A percentile compares a stretch with the other conserved stretches of the same genome.
phyloP scores from a whole-genome alignment of 2,797 vertebrate genomes.

The Sebastes ruberrimus region DNA sequence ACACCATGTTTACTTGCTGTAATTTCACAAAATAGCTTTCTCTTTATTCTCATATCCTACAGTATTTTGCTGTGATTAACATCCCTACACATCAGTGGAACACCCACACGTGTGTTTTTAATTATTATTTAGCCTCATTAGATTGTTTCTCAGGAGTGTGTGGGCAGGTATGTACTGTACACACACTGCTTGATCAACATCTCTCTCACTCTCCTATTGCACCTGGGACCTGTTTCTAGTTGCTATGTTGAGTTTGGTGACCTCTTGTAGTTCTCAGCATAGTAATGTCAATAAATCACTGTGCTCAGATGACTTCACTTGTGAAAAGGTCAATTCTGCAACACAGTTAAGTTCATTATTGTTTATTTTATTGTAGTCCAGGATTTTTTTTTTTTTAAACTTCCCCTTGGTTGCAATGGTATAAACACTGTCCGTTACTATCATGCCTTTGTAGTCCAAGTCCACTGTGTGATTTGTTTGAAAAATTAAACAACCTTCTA shows the following conservation, averaged over 20 bases:
- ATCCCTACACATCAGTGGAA: background rate
- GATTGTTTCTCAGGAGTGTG: background rate
- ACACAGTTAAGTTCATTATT: background rate
- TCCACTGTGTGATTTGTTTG: background rate
- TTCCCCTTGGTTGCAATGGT: background rate
- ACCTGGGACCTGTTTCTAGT: background rate
- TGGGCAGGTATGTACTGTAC: conserved; percentile 3
- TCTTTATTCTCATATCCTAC: background rate
- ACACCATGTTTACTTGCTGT: background rate
- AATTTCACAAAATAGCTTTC: background rate
- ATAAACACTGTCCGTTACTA: background rate
- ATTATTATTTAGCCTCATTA: conserved; percentile 6
- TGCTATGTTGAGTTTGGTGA: background rate
- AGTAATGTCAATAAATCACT: background rate
- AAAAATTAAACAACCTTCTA: background rate
- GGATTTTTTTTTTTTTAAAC: background rate
- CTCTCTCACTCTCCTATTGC: background rate
- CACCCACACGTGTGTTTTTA: conserved; percentile 2
- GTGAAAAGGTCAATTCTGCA: background rate
- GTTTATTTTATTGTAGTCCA: background rate
- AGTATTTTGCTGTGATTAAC: background rate
- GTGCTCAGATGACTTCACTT: background rate
- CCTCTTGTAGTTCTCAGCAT: background rate
- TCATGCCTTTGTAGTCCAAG: background rate
- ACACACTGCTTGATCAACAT: conserved; percentile 5